A percentile compares a stretch with the other conserved stretches of the same genome.
phyloP scores from a whole-genome alignment of 2,113 vertebrate genomes.

The Microtus ochrogaster region DNA sequence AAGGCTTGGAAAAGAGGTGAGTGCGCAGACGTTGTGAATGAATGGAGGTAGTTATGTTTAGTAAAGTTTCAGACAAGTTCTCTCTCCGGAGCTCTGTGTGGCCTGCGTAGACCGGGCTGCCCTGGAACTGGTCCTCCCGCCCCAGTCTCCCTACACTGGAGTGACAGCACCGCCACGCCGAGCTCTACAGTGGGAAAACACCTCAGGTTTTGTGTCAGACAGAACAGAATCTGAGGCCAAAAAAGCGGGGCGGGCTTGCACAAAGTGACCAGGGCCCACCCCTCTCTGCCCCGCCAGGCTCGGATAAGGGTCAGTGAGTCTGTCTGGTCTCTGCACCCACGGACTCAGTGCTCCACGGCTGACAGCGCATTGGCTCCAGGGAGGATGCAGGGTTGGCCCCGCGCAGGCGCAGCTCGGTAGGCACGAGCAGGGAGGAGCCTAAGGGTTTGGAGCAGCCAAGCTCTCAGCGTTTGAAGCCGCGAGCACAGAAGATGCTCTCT shows the following conservation, averaged over 20 bases:
- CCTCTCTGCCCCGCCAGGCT: not conserved
- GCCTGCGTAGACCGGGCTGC: not conserved
- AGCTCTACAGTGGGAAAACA: not conserved
- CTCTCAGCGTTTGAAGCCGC: not conserved
- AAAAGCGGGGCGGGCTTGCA: not conserved
- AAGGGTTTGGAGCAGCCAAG: not conserved
- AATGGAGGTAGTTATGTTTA: not conserved
- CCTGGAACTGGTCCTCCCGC: not conserved
- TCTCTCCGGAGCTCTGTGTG: not conserved
- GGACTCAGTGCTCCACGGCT: not conserved
- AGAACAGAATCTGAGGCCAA: not conserved
- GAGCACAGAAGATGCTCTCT: too few species aligned
- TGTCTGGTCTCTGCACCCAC: constrained; percentile 13
- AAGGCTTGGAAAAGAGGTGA: not conserved
- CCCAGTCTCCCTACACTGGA: not conserved
- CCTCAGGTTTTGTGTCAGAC: not conserved
- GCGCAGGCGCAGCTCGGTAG: not conserved
- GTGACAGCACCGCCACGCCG: too few species aligned
- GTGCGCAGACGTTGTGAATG: accelerated
- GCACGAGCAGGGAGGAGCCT: not conserved
- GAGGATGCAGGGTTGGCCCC: not conserved
- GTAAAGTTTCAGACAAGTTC: not conserved
- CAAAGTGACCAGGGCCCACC: not conserved
- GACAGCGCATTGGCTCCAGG: not conserved
- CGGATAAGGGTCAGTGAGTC: not conserved